Evolutionary conservation across 2,113 vertebrate species (phyloP).

Genomic region (Dasypus novemcinctus): DNA sequence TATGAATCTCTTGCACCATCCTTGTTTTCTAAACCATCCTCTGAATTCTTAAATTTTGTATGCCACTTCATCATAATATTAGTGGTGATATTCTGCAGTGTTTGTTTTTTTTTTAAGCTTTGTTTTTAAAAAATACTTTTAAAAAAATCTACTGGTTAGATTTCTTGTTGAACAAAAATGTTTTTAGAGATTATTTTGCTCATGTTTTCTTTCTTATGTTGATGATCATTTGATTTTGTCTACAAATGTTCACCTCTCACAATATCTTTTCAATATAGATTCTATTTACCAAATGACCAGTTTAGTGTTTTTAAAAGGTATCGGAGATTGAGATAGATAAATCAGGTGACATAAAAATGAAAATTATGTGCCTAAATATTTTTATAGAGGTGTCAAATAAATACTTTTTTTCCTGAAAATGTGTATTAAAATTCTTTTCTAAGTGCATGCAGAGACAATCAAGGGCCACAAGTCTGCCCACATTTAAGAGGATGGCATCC

Average conservation of each 20-base stretch:
- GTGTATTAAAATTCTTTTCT: slow-evolving; percentile 16
- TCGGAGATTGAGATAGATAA: slow-evolving; percentile 67
- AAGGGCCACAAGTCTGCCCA: not conserved
- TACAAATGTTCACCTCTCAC: slow-evolving; percentile 62
- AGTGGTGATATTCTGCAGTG: not conserved
- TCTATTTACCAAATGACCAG: slow-evolving; percentile 76
- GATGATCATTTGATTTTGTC: slow-evolving; percentile 31
- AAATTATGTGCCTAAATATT: slow-evolving; percentile 83
- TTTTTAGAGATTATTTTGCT: slow-evolving; percentile 77
- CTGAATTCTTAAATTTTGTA: not conserved
- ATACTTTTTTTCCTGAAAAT: slow-evolving; percentile 73
- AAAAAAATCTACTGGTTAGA: slow-evolving; percentile 82
- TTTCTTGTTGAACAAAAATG: slow-evolving; percentile 70
- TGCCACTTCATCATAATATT: not conserved
- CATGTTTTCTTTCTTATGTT: slow-evolving; percentile 55
- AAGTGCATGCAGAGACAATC: not conserved
- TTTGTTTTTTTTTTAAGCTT: slow-evolving; percentile 37
- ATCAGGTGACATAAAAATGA: slow-evolving; percentile 68
- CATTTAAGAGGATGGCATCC: not conserved
- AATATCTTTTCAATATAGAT: slow-evolving; percentile 79
- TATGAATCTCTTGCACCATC: not conserved
- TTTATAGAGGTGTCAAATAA: slow-evolving; percentile 86
- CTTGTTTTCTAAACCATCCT: fast-evolving
- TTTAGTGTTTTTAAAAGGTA: slow-evolving; percentile 74
- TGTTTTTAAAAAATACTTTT: slow-evolving; percentile 50